Conservation (phyloP, 2,888 invertebrate genomes). For the Troides aeacus region DNA sequence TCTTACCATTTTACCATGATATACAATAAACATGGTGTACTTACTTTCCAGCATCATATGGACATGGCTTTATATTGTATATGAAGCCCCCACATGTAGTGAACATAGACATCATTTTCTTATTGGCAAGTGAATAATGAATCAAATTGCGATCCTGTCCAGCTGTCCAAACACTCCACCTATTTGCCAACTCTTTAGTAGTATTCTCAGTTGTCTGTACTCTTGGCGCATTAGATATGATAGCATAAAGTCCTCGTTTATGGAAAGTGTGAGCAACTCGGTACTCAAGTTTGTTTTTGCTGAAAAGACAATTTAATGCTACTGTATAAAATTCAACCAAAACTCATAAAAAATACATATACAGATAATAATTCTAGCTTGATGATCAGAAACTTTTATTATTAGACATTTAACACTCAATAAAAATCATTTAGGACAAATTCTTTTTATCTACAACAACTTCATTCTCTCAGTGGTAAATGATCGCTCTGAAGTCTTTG, state of each 20-base stretch:
- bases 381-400: background rate
- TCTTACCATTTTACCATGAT: too few relatives aligned
- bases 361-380: background rate
- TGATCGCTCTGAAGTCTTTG: too few relatives aligned
- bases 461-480: too few relatives aligned
- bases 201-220: slow-evolving; percentile 39
- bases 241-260: slow-evolving; percentile 81
- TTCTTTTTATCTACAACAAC: too few relatives aligned
- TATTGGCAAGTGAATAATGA: slow-evolving; percentile 65
- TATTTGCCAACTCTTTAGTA: slow-evolving; percentile 17
- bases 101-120: slow-evolving; percentile 55
- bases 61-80: slow-evolving; percentile 82
- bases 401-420: too few relatives aligned
- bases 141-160: slow-evolving; percentile 82
- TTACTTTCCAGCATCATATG: slow-evolving; percentile 85
- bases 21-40: slow-evolving; percentile 33
- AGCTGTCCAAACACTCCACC: slow-evolving; percentile 78
- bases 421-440: too few relatives aligned
- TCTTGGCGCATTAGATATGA: slow-evolving; percentile 70
- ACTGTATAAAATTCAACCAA: background rate
- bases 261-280: slow-evolving; percentile 73
- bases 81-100: slow-evolving; percentile 84
- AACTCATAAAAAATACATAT: too few relatives aligned
- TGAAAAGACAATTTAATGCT: slow-evolving; percentile 38
- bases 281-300: slow-evolving; percentile 57